Percentiles rank a stretch among this genome's conserved stretches.
Evolutionary conservation across 1,140 invertebrate genomes (phyloP).

Genomic region (Euwallacea fornicatus): DNA sequence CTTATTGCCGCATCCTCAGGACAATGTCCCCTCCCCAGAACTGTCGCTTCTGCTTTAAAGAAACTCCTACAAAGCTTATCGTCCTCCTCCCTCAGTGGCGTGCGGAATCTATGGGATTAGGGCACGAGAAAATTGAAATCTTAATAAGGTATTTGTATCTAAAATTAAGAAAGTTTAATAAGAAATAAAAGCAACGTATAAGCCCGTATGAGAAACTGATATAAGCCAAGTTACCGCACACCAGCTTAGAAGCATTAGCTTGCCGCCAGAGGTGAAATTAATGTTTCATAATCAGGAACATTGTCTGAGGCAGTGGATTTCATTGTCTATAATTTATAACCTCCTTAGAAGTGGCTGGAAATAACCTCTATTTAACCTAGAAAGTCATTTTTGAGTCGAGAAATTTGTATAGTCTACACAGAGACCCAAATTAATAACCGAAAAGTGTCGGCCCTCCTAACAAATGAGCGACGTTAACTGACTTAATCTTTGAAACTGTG

Average conservation of each 20-base stretch:
- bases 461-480: slow-evolving; percentile 16
- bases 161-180: no score
- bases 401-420: neutral
- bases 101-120: no score
- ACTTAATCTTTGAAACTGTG: slow-evolving; percentile 18
- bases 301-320: slow-evolving; percentile 7
- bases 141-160: no score
- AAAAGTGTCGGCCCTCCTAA: slow-evolving; percentile 16
- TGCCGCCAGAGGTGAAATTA: slow-evolving; percentile 8
- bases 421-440: slow-evolving; percentile 19
- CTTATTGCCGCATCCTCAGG: no score
- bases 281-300: slow-evolving; percentile 13
- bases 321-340: slow-evolving; percentile 13
- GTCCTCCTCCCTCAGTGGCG: no score
- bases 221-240: no score
- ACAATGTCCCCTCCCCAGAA: no score
- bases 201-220: no score
- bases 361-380: slow-evolving; percentile 18
- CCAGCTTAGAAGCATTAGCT: neutral
- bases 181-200: no score
- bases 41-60: no score
- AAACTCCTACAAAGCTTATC: no score
- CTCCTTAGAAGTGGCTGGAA: slow-evolving; percentile 20
- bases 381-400: slow-evolving; percentile 9
- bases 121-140: no score